Conservation (phyloP, 2,113 vertebrate species). For the Uria lomvia region DNA sequence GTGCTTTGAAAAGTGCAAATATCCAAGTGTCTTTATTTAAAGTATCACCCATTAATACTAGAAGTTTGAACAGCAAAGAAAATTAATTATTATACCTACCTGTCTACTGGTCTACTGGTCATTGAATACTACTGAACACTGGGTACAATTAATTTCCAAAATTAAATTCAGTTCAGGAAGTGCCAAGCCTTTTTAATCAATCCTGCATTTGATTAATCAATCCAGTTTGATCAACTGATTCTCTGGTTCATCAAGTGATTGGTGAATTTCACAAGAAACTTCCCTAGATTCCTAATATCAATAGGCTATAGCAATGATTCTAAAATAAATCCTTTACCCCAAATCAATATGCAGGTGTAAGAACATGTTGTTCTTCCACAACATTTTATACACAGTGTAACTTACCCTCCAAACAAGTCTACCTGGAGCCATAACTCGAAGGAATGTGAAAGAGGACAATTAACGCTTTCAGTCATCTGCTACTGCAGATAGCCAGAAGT, state of each 20-base stretch:
- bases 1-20: not conserved
- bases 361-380: not conserved
- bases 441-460: not conserved
- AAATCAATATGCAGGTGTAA: not conserved
- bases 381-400: not conserved
- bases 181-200: not conserved
- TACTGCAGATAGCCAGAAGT: conserved; percentile 16
- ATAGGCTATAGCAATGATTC: not conserved
- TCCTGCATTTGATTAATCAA: not conserved
- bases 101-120: not conserved
- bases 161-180: not conserved
- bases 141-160: not conserved
- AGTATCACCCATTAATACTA: not conserved
- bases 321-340: not conserved
- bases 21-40: not conserved
- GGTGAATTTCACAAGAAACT: not conserved
- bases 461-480: not conserved
- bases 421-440: not conserved
- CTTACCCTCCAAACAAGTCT: not conserved
- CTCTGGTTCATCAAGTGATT: not conserved
- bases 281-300: not conserved
- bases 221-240: not conserved
- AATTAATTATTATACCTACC: not conserved
- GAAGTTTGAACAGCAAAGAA: not conserved
- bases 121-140: not conserved